A percentile compares a stretch with the other conserved stretches of the same genome.
These are phyloP conservation scores for Patiria miniata DNA, from an alignment of 35 echinoderm and acorn worm species.

Conservation along the genomic window DNA sequence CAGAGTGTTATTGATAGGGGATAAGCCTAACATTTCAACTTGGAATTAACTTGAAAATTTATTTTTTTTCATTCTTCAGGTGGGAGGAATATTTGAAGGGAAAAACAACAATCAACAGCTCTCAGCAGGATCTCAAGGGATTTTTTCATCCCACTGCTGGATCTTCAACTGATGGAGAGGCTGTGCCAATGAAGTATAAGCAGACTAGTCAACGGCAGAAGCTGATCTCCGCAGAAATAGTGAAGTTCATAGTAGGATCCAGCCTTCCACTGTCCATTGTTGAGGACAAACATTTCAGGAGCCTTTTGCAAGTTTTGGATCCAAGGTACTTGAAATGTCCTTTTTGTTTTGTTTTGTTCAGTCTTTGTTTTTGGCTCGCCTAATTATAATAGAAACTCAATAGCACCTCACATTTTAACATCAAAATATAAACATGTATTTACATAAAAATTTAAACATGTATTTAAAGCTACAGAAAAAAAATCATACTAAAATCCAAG, in stretches of 20 bases:
- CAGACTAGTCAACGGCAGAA: not conserved
- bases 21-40: too few species aligned
- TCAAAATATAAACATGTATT: too few species aligned
- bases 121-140: not conserved
- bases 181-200: not conserved
- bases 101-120: not conserved
- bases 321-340: conserved; percentile 34
- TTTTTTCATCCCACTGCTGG: not conserved
- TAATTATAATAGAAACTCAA: too few species aligned
- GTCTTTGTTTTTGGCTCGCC: too few species aligned
- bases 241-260: conserved; percentile 23
- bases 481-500: too few species aligned
- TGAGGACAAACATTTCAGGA: conserved; percentile 26
- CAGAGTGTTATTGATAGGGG: too few species aligned
- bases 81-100: not conserved
- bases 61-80: not conserved
- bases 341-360: too few species aligned
- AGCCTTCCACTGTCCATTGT: conserved; percentile 28
- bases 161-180: not conserved
- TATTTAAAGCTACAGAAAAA: too few species aligned
- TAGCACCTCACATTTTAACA: too few species aligned
- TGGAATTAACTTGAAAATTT: too few species aligned
- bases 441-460: too few species aligned
- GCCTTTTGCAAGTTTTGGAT: not conserved
- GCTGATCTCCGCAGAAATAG: not conserved